These are phyloP conservation scores for Parnassius orleans DNA, from an alignment of 2,888 invertebrate genomes.

Conservation along the genomic window DNA sequence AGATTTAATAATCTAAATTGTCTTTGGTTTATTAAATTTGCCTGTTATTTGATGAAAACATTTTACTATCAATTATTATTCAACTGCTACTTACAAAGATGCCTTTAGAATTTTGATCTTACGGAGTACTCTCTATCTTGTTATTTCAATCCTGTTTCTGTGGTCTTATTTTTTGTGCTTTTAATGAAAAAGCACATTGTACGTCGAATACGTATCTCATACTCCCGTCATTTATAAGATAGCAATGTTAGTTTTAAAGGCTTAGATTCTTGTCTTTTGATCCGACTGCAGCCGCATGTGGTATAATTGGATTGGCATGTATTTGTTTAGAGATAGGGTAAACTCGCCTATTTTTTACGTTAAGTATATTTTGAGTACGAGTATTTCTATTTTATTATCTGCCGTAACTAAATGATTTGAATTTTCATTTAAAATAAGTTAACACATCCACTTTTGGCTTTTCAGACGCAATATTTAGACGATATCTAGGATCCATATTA, in stretches of 20 bases:
- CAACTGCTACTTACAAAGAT: not conserved
- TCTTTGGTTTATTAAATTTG: too few species aligned
- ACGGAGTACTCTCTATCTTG: constrained; percentile 1
- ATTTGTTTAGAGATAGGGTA: constrained; percentile 2
- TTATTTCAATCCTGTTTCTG: constrained; percentile 4
- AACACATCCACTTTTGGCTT: too few species aligned
- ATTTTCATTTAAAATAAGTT: too few species aligned
- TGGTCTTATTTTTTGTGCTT: not conserved
- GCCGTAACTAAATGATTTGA: too few species aligned
- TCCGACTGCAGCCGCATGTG: constrained; percentile 17
- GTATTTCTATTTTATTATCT: not conserved
- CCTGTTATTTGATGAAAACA: too few species aligned
- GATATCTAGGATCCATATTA: too few species aligned
- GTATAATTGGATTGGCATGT: not conserved
- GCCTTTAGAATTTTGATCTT: not conserved
- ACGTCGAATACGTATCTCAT: constrained; percentile 1
- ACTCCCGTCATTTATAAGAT: constrained; percentile 7
- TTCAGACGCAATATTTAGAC: too few species aligned
- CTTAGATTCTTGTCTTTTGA: constrained; percentile 3
- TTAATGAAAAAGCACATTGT: not conserved
- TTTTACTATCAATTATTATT: too few species aligned
- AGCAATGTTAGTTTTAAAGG: constrained; percentile 1
- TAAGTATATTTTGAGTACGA: not conserved
- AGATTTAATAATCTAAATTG: too few species aligned
- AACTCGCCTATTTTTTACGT: constrained; percentile 7